Evolutionary conservation across 1,140 invertebrate genomes (phyloP), one percentile per base, ranked within the genome.

Genomic region (Cephus cinctus): DNA sequence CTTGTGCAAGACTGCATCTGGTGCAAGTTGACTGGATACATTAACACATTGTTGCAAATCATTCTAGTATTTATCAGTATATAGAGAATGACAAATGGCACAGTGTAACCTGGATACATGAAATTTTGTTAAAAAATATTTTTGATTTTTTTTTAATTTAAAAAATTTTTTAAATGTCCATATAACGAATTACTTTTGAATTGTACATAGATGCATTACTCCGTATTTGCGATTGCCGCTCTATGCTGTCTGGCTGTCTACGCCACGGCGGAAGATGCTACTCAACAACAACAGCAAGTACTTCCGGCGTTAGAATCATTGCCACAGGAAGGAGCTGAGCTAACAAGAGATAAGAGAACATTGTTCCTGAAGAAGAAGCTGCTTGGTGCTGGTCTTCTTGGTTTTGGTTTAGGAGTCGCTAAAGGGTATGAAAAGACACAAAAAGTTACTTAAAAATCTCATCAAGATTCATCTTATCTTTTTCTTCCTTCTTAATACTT

Each of bases 331-430:
- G 27, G 19, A 3, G 22, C 42, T n/a, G 6, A 39, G 30, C 56
- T 54, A 32, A 50, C 43, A 22, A 58, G 60, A 21, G 56, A 43
- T 6, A 74, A 75, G 15, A 50, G 70, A 20, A 75, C 72, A 8
- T 15, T 75, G 1, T 63, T 73, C 9, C 46, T 75, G 16, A 73
- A 73, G 44, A 75, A 75, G 25, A 68, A 73, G 39, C 36, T 73
- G 2, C 49, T 73, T 5, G 69, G 70, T 0, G 72, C 70, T 15
- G 72, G 72, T 18, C 57, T 75, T 9, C 44, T 73, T 4, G 72
- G 72, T 6, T 68, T 75, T 16, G 72, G 72, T 11, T 56, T 75
- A 9, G 72, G 72, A 0, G 35, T 64, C 16, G 61, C 57, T 1
- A 73, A 73, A 52, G 72, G 72, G 72, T 74, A 34, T n/a, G n/a